Conservation (phyloP, 2,888 invertebrate species). For the Patella ulyssiponensis region DNA sequence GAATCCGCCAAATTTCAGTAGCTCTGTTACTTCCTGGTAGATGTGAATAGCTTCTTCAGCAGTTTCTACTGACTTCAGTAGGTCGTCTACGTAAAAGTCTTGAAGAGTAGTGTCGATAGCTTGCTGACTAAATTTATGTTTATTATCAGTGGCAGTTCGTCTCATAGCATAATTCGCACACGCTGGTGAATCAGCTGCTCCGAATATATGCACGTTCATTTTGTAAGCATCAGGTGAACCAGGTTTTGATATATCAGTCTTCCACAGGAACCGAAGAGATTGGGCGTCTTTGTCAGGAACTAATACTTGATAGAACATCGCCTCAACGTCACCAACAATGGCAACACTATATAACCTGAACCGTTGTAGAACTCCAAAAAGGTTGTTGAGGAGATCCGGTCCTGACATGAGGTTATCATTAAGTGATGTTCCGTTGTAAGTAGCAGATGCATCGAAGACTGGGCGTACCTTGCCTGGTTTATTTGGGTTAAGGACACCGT, state of each 20-base stretch:
- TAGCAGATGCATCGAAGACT: slow-evolving; percentile 25
- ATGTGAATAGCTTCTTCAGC: background rate
- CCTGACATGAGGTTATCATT: slow-evolving; percentile 19
- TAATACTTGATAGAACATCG: slow-evolving; percentile 7
- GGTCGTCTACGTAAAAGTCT: slow-evolving; percentile 3
- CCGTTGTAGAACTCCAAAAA: background rate
- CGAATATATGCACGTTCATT: slow-evolving; percentile 14
- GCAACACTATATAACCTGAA: background rate
- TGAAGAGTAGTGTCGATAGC: background rate
- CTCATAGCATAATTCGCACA: slow-evolving; percentile 16
- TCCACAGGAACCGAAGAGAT: slow-evolving; percentile 14
- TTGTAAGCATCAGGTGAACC: background rate
- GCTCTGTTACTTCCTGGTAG: background rate
- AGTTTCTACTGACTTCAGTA: background rate
- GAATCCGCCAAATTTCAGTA: slow-evolving; percentile 6
- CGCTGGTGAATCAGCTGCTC: background rate
- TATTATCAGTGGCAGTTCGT: background rate
- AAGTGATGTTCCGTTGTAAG: slow-evolving; percentile 24
- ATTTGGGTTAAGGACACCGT: slow-evolving; percentile 15
- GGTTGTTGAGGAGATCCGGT: background rate
- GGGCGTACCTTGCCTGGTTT: slow-evolving; percentile 19
- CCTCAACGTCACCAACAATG: background rate
- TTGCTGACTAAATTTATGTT: background rate
- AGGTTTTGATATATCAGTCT: background rate
- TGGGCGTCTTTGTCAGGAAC: background rate